These are phyloP conservation scores for Scaeva pyrastri DNA, from an alignment of 2,888 invertebrate species.

Conservation along the genomic window DNA sequence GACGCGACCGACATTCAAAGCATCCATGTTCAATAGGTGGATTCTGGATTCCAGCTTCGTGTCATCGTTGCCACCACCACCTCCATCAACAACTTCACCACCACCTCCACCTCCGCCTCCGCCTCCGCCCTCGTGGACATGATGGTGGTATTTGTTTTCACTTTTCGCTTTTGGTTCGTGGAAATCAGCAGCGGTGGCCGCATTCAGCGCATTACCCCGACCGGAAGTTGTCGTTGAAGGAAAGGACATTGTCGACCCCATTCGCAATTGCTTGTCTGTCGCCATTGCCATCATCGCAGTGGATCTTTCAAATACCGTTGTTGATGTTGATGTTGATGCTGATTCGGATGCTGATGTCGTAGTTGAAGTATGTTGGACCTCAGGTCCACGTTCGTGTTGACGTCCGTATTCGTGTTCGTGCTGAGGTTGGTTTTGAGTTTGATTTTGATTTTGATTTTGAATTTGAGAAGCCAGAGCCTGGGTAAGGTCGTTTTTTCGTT, in stretches of 20 bases:
- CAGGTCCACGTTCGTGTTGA: not conserved
- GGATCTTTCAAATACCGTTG: conserved; percentile 43
- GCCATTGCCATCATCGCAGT: conserved; percentile 36
- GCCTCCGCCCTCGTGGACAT: conserved; percentile 25
- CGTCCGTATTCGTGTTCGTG: not conserved
- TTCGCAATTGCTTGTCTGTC: conserved; percentile 69
- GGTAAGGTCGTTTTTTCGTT: conserved; percentile 68
- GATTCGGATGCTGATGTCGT: conserved; percentile 2
- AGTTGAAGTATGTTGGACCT: conserved; percentile 18
- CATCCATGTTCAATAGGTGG: conserved; percentile 62
- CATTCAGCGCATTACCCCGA: conserved; percentile 60
- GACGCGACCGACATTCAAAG: conserved; percentile 69
- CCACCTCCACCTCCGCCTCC: not conserved
- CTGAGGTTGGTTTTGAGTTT: conserved; percentile 5
- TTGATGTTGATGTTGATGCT: conserved; percentile 12
- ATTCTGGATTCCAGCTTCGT: conserved; percentile 63
- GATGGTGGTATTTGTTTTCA: conserved; percentile 69
- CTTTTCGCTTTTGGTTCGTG: conserved; percentile 45
- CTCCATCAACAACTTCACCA: not conserved
- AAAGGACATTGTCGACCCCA: conserved; percentile 66
- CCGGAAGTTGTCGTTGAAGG: conserved; percentile 66
- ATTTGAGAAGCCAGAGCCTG: not conserved
- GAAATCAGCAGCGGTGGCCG: conserved; percentile 44
- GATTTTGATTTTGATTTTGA: not conserved
- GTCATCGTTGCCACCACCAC: conserved; percentile 42